Conservation (phyloP, 2,888 invertebrate genomes). For the Drosophila multiciliata region DNA sequence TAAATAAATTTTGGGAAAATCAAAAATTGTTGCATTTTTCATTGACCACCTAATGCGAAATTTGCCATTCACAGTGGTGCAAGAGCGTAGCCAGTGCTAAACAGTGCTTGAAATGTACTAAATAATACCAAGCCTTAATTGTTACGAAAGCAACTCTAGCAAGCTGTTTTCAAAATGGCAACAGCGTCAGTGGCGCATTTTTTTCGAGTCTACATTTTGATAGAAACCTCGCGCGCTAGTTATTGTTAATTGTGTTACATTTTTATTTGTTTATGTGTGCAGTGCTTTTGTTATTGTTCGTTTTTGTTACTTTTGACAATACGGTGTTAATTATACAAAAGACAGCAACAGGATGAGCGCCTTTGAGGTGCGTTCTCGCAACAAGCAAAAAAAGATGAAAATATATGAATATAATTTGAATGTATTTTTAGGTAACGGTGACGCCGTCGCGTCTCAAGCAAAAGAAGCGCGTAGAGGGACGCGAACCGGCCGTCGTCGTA, state of each 20-base stretch:
- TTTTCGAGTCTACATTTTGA: slow-evolving; percentile 42
- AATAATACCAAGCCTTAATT: slow-evolving; percentile 45
- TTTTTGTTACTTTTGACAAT: neutral
- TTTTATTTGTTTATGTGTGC: slow-evolving; percentile 15
- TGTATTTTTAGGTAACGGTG: slow-evolving; percentile 74
- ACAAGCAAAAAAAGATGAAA: neutral
- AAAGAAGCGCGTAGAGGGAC: slow-evolving; percentile 83
- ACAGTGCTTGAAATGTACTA: slow-evolving; percentile 4
- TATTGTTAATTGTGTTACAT: slow-evolving; percentile 41
- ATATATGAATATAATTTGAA: slow-evolving; percentile 5
- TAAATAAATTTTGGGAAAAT: slow-evolving; percentile 53
- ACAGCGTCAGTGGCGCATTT: slow-evolving; percentile 52
- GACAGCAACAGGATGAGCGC: slow-evolving; percentile 80
- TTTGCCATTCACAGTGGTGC: slow-evolving; percentile 23
- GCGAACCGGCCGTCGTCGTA: slow-evolving; percentile 85
- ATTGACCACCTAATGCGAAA: neutral
- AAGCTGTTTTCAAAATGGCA: slow-evolving; percentile 60
- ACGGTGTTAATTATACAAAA: neutral
- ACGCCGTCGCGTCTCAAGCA: slow-evolving; percentile 83
- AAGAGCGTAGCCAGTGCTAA: slow-evolving; percentile 1
- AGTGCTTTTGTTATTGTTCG: slow-evolving; percentile 23
- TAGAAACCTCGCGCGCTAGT: slow-evolving; percentile 16
- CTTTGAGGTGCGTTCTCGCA: slow-evolving; percentile 78
- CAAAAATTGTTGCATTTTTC: neutral
- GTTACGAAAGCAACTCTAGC: slow-evolving; percentile 32